phyloP scores from a whole-genome alignment of 1,140 invertebrate species.

The Mya arenaria region DNA sequence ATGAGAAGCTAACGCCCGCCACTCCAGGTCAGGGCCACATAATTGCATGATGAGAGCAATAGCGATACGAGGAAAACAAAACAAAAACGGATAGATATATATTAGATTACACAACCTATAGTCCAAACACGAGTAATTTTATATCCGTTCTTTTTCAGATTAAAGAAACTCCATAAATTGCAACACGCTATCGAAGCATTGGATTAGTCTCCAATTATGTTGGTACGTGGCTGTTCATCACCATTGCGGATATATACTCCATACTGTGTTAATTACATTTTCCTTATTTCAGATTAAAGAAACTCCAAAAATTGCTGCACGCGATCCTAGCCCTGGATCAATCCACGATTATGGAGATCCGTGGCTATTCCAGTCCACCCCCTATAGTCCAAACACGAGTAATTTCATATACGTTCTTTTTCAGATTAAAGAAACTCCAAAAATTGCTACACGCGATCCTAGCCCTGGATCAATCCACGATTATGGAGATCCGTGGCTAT shows the following conservation, averaged over 20 bases:
- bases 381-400: constrained; percentile 65
- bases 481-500: constrained; percentile 73
- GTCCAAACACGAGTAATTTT: too few species aligned
- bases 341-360: constrained; percentile 73
- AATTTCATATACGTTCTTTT: too few species aligned
- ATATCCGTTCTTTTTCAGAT: too few species aligned
- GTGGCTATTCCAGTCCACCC: constrained; percentile 69
- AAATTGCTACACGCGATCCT: constrained; percentile 65
- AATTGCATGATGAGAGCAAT: too few species aligned
- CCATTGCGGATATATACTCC: constrained; percentile 70
- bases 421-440: constrained; percentile 23
- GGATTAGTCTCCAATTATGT: constrained; percentile 71
- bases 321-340: constrained; percentile 68
- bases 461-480: constrained; percentile 69
- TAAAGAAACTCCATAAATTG: constrained; percentile 35
- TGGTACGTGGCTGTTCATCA: constrained; percentile 69
- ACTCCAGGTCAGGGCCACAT: too few species aligned
- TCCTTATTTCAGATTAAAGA: constrained; percentile 22
- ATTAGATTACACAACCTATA: constrained; percentile 66
- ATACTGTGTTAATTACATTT: constrained; percentile 73
- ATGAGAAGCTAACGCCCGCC: too few species aligned
- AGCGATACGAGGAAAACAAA: too few species aligned
- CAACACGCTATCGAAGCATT: constrained; percentile 66
- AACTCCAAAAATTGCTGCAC: constrained; percentile 57
- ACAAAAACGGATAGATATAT: too few species aligned